A percentile compares a stretch with the other conserved stretches of the same genome.
phyloP scores from a whole-genome alignment of 2,113 vertebrate genomes.

The human (Homo sapiens) region GRCh38 chr5:3787501-3788000 shows the following conservation, averaged over 20 bases:
- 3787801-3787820: background rate
- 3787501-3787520: slow-evolving; percentile 30
- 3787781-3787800: background rate
- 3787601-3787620: background rate
- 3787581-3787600: slow-evolving; percentile 15
- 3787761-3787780: background rate
- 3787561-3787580: slow-evolving; percentile 80
- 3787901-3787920: background rate
- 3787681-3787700: slow-evolving; percentile 54
- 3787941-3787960: background rate
- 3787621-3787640: background rate
- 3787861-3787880: background rate
- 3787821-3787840: slow-evolving; percentile 58
- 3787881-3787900: background rate
- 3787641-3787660: background rate
- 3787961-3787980: background rate
- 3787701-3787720: slow-evolving; percentile 34
- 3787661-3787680: slow-evolving; percentile 52
- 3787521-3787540: slow-evolving; percentile 49
- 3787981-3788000: background rate
- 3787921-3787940: background rate
- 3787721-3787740: background rate
- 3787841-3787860: rapidly evolving
- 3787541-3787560: slow-evolving; percentile 74
- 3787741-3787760: background rate